Evolutionary conservation across 2,797 vertebrate species (phyloP).

Genomic region (Anguilla megastoma): DNA sequence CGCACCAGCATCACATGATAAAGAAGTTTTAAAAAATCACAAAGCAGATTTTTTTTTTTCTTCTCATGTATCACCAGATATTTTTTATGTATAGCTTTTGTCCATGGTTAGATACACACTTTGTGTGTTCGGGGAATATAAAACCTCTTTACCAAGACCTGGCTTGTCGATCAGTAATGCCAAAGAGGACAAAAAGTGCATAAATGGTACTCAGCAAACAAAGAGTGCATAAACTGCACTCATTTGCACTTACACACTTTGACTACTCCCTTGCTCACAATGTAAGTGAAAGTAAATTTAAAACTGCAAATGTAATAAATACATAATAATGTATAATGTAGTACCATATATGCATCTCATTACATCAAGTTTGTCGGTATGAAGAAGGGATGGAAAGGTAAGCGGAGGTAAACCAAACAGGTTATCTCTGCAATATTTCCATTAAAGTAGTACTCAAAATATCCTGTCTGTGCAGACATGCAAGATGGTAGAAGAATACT

Average conservation of each 20-base stretch:
- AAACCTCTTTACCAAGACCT: slow-evolving; percentile 2
- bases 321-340: not conserved
- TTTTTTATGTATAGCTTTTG: not conserved
- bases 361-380: not conserved
- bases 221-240: not conserved
- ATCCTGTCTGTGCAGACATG: not conserved
- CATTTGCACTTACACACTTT: not conserved
- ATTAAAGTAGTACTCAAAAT: not conserved
- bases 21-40: too few relatives aligned
- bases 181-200: not conserved
- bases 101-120: not conserved
- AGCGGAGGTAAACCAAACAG: not conserved
- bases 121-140: not conserved
- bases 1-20: too few relatives aligned
- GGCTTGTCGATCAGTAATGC: not conserved
- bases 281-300: not conserved
- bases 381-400: not conserved
- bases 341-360: not conserved
- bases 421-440: not conserved
- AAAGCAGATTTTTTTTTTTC: too few relatives aligned
- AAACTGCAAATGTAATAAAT: not conserved
- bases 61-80: not conserved
- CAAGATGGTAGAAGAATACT: not conserved
- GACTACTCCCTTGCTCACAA: not conserved
- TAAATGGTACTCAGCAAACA: not conserved